Percentiles rank a stretch among this genome's conserved stretches.
Conservation (phyloP, 1,140 invertebrate genomes). For the Zaprionus ghesquierei region DNA sequence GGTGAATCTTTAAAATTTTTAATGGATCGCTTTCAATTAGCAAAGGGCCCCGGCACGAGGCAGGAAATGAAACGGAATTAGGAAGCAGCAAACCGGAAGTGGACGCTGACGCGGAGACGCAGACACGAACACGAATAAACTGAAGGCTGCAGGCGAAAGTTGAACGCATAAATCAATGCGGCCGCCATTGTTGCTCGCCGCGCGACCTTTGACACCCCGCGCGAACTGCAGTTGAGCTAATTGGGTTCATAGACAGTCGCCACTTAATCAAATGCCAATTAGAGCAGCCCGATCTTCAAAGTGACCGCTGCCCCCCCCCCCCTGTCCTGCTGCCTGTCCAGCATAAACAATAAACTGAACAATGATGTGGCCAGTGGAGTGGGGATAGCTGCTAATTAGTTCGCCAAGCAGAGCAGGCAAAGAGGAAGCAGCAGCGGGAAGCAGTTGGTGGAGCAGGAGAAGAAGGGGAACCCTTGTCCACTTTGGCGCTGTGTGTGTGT, state of each 20-base stretch:
- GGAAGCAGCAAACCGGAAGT: neutral
- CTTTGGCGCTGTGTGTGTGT: neutral
- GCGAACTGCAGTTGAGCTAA: constrained; percentile 4
- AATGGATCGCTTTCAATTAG: constrained; percentile 47
- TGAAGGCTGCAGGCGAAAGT: constrained; percentile 14
- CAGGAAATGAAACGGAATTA: constrained; percentile 4
- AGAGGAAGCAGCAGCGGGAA: neutral
- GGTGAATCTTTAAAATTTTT: constrained; percentile 35
- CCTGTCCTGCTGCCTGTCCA: neutral
- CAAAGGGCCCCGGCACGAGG: neutral
- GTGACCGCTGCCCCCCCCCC: neutral
- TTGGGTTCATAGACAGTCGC: constrained; percentile 18
- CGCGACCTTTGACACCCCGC: neutral
- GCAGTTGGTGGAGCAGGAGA: neutral
- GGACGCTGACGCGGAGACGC: neutral
- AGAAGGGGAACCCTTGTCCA: neutral
- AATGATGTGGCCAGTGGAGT: constrained; percentile 9
- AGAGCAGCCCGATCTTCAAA: constrained; percentile 19
- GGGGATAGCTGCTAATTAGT: constrained; percentile 21
- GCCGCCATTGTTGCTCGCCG: neutral
- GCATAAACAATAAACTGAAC: constrained; percentile 25
- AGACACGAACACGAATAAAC: neutral
- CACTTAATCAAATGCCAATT: constrained; percentile 50
- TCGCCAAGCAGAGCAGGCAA: constrained; percentile 4
- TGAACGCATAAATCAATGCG: constrained; percentile 37